Base-by-base conservation (phyloP, 2,113 vertebrate species). In the Carassius gibelio region DNA sequence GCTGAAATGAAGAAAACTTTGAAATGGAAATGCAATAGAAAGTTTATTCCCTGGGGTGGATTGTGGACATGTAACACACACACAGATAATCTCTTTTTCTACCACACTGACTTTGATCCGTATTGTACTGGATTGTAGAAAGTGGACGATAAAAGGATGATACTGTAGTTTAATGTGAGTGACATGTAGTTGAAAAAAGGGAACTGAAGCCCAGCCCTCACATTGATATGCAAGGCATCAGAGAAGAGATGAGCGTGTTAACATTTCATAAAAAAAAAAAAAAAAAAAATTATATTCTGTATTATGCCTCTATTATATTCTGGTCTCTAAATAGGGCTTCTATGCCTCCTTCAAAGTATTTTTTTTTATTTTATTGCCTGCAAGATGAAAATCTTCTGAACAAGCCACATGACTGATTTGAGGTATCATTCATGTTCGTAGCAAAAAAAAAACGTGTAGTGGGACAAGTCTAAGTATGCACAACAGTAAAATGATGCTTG, bases 1-100 rank as follows among this genome's bases (percentile, higher is more conserved):
- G 86, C 84, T 85, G 83, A 83, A 87, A 83, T 82, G 81, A 77
- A 85, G 81, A 76, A 6, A 26, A 89, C 88, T 93, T 90, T 90
- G 87, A 92, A 92, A 92, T 92, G 90, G 79, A 91, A 90, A 92
- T 90, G 84, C 83, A 17, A 4, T 17, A 81, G 75, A 83, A 72
- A 83, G 42, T 64, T 14, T 81, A 81, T 87, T 77, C 90, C 89
- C 2, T 11, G 1, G 57, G 88, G 91, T 88, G 85, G 52, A 64
- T 26, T 76, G 48, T 78, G 48, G 48, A 14, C 21, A 34, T 82
- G 80, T 82, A 36, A 42, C 30, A 45, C 30, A 57, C 19, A 84
- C 59, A 75, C 75, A 83, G 11, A 68, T 15, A 17, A 45, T 89
- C 62, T 75, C 48, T 13, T 71, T 88, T 75, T 84, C 84, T 90